A percentile compares a stretch with the other conserved stretches of the same genome.
Evolutionary conservation across 92 coral and sea anemone species (phyloP).

Genomic region (Blastomussa wellsi): DNA sequence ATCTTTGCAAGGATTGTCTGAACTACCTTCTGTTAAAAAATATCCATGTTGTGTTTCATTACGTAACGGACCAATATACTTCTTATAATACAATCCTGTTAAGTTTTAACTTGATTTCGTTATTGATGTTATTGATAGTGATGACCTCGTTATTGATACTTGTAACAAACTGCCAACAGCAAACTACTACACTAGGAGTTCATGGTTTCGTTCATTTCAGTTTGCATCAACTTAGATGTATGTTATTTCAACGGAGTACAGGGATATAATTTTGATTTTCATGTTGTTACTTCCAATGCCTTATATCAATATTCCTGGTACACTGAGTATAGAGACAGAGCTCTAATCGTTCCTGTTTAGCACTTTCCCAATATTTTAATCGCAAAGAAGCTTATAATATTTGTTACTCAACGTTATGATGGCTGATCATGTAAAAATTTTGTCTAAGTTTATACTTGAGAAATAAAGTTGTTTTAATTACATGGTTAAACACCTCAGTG

Average conservation of each 20-base stretch:
- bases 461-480: conserved; percentile 7
- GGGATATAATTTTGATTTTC: conserved; percentile 9
- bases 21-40: conserved; percentile 22
- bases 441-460: conserved; percentile 18
- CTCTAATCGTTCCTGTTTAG: conserved; percentile 23
- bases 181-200: conserved; percentile 15
- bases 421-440: conserved; percentile 19
- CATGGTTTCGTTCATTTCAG: conserved; percentile 15
- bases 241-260: conserved; percentile 20
- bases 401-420: conserved; percentile 25
- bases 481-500: conserved; percentile 9
- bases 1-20: conserved; percentile 20
- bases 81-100: conserved; percentile 26
- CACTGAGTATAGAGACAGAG: conserved; percentile 9
- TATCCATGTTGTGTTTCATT: conserved; percentile 19
- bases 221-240: conserved; percentile 10
- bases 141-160: conserved; percentile 12
- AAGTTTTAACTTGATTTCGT: conserved; percentile 25
- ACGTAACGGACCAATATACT: conserved; percentile 11
- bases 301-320: conserved; percentile 25
- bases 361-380: conserved; percentile 17
- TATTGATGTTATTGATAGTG: conserved; percentile 26
- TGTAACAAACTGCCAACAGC: neutral
- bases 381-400: conserved; percentile 22
- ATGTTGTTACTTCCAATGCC: conserved; percentile 5